Base-by-base conservation (phyloP, 1,140 invertebrate genomes). In the fruit fly (Drosophila melanogaster) region DNA sequence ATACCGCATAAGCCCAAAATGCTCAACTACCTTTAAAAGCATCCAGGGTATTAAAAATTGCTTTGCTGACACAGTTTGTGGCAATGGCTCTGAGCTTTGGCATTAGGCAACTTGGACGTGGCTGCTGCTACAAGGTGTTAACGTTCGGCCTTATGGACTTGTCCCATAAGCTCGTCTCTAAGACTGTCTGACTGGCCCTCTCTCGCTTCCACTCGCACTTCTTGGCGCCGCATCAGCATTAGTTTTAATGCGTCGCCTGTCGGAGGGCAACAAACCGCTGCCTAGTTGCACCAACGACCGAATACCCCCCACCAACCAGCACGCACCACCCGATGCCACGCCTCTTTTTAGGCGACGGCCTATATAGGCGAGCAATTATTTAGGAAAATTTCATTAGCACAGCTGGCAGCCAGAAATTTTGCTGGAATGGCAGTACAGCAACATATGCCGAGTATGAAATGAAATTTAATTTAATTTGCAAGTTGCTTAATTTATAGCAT, bases 61-160 rank as follows among this genome's bases (percentile, higher is more conserved):
- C 83, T 86, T 77, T 83, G 83, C 83, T 86, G 83, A 86, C 83
- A 86, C 83, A 86, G 83, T 86, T 86, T 86, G 84, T 77, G 79
- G 83, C 79, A 89, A 86, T 86, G 83, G 83, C 79, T 83, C 84
- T 86, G 83, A 87, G 83, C 83, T 83, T 89, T 86, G 83, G 83
- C 83, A 87, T 86, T 86, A 87, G 83, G 81, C 81, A 81, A 78
- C 57, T 76, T 75, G 81, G 75, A 87, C 83, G 83, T 86, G 81
- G 83, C 71, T 79, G 83, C 66, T 83, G 83, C 83, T 86, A 86
- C 83, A 86, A 86, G 83, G 83, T 86, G 83, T 89, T 86, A 86
- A 86, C 83, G 75, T 75, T 61, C 83, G 83, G 83, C 83, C 83
- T 86, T 86, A 89, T 86, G 84, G 83, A 86, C 84, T 83, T 83